A percentile compares a stretch with the other conserved stretches of the same genome.
Conservation (phyloP, 2,113 vertebrate genomes). For the Sisor rabdophorus region DNA sequence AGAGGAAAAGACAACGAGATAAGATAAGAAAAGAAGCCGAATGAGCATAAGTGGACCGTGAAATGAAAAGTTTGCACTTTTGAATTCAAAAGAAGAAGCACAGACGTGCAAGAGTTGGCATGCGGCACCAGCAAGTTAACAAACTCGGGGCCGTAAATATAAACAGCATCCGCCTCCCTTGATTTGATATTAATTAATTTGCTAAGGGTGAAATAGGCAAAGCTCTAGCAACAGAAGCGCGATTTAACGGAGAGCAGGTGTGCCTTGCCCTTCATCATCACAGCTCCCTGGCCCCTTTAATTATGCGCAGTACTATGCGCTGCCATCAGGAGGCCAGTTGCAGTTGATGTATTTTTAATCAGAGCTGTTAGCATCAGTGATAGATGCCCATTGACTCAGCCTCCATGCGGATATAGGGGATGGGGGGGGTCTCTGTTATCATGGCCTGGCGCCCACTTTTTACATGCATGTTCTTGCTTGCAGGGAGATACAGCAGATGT, state of each 20-base stretch:
- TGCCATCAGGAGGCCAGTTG: conserved; percentile 66
- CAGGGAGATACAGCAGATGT: conserved; percentile 20
- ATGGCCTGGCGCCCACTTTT: conserved; percentile 32
- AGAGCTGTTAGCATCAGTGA: conserved; percentile 75
- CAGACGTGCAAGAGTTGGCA: conserved; percentile 34
- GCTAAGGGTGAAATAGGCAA: conserved; percentile 73
- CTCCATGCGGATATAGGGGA: conserved; percentile 47
- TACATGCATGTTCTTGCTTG: conserved; percentile 36
- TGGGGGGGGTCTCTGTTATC: conserved; percentile 33
- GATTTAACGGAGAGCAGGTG: conserved; percentile 74
- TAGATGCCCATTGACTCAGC: conserved; percentile 66
- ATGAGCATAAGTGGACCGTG: conserved; percentile 23
- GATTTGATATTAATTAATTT: conserved; percentile 71
- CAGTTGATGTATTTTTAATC: conserved; percentile 79
- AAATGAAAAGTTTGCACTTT: conserved; percentile 25
- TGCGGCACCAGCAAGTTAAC: conserved; percentile 8
- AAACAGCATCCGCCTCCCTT: conserved; percentile 56
- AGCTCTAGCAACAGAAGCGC: conserved; percentile 68
- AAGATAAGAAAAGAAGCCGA: not conserved
- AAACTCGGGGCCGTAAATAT: conserved; percentile 55
- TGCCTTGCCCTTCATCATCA: conserved; percentile 72
- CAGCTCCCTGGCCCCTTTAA: conserved; percentile 69
- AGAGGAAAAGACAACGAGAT: conserved; percentile 15
- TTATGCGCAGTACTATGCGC: conserved; percentile 70
- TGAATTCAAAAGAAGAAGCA: conserved; percentile 15